Conservation (phyloP, 2,113 vertebrate genomes). For the Saiga tatarica region DNA sequence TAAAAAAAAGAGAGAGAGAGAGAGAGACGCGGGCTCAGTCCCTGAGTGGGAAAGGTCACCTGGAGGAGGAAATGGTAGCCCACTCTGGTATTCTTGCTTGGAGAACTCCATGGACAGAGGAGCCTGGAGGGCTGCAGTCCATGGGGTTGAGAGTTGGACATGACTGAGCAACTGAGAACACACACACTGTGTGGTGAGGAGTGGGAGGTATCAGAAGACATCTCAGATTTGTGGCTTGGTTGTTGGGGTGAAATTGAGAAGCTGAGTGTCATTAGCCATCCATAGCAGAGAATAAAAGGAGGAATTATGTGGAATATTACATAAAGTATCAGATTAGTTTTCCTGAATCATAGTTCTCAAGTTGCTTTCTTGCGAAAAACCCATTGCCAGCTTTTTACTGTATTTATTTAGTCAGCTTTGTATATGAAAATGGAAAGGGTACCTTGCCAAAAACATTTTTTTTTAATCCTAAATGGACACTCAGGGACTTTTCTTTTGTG, state of each 20-base stretch:
- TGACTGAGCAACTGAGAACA: neutral
- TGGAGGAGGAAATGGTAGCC: neutral
- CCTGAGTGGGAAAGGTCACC: neutral
- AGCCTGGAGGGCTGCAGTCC: neutral
- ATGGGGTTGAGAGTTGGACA: neutral
- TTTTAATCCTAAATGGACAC: neutral
- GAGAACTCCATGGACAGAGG: neutral
- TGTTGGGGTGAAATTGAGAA: constrained; percentile 23
- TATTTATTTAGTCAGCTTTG: neutral
- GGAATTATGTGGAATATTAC: neutral
- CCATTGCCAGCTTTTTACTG: neutral
- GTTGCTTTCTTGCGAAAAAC: neutral
- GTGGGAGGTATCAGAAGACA: neutral
- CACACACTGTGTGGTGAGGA: neutral
- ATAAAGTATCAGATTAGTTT: neutral
- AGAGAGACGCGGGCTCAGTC: neutral
- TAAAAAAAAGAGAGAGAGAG: no score
- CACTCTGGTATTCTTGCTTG: neutral
- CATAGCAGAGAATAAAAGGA: neutral
- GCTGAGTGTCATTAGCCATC: constrained; percentile 1
- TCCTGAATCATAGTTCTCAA: constrained; percentile 17
- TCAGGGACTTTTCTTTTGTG: neutral
- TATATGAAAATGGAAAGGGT: neutral
- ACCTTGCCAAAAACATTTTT: neutral
- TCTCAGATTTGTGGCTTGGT: neutral